phyloP scores from a whole-genome alignment of 2,888 invertebrate genomes.

The Thecophora atra region DNA sequence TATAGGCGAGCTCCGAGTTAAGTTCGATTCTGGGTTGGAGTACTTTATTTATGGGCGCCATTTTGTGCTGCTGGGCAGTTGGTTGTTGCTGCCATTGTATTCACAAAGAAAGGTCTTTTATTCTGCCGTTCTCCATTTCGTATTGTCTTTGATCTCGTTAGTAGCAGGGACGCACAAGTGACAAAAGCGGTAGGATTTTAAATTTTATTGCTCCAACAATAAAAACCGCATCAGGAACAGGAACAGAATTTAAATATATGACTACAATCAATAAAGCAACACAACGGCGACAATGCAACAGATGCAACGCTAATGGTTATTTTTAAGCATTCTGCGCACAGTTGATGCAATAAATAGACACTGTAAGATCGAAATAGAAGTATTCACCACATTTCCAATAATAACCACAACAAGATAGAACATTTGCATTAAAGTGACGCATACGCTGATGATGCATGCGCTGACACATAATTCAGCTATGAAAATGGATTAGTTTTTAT shows the following conservation, averaged over 20 bases:
- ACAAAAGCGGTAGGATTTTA: not conserved
- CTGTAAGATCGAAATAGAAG: constrained; percentile 8
- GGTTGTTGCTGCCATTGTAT: not conserved
- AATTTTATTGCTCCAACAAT: not conserved
- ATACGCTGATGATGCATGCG: constrained; percentile 2
- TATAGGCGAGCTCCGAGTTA: not conserved
- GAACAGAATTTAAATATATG: no score
- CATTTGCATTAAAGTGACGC: not conserved
- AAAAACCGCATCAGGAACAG: no score
- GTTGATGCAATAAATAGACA: constrained; percentile 18
- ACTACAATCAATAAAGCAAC: no score
- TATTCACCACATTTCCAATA: not conserved
- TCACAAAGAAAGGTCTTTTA: no score
- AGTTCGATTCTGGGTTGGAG: not conserved
- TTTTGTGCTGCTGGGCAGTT: not conserved
- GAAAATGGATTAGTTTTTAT: constrained; percentile 6
- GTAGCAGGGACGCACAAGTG: not conserved
- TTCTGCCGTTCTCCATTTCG: not conserved
- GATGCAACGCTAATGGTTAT: constrained; percentile 10
- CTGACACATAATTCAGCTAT: not conserved
- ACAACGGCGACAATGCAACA: not conserved
- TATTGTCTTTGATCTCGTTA: not conserved
- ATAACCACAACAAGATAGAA: not conserved
- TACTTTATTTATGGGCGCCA: not conserved
- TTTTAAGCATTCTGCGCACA: constrained; percentile 21